Conservation (phyloP, 2,113 vertebrate species). For the Erinaceus europaeus region DNA sequence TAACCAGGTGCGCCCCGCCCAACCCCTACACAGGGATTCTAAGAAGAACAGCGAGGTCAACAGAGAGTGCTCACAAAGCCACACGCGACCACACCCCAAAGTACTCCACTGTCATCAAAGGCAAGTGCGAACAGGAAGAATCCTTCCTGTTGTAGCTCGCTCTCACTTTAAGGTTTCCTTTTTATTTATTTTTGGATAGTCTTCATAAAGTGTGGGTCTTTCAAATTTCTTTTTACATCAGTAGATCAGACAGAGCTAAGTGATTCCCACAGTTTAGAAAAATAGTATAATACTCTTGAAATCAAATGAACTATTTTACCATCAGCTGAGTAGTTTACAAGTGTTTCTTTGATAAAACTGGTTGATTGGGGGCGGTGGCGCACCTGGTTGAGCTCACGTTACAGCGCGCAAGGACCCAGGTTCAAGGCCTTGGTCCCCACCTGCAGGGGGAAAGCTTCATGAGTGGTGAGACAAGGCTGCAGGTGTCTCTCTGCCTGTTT, state of each 20-base stretch:
- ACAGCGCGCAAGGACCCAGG: too few relatives aligned
- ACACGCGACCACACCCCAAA: not conserved
- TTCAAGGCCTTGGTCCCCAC: too few relatives aligned
- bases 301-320: not conserved
- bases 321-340: slow-evolving; percentile 11
- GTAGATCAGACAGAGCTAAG: not conserved
- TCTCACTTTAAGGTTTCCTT: not conserved
- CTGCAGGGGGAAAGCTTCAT: too few relatives aligned
- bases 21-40: too few relatives aligned
- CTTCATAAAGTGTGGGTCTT: too few relatives aligned
- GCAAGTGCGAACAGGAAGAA: not conserved
- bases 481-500: too few relatives aligned
- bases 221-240: not conserved
- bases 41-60: not conserved
- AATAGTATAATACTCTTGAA: not conserved
- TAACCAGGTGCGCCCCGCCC: too few relatives aligned
- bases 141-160: not conserved
- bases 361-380: not conserved
- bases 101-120: not conserved
- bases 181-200: not conserved
- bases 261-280: not conserved
- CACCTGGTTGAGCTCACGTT: too few relatives aligned
- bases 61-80: not conserved
- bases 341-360: not conserved
- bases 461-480: too few relatives aligned